Conservation (phyloP, 1,140 invertebrate species). For the Papilio dardanus region DNA sequence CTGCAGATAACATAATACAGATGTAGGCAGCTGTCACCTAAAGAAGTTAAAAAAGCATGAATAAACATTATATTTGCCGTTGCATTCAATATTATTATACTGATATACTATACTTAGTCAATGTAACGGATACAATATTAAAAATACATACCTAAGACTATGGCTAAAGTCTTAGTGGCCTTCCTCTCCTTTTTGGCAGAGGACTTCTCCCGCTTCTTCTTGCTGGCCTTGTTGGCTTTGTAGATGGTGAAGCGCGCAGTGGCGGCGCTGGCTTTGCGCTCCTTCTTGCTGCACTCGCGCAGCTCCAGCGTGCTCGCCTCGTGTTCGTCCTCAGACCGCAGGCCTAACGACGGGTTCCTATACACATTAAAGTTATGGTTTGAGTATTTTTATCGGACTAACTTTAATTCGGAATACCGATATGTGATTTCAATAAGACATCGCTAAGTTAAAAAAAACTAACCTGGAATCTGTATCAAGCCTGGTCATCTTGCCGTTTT, state of each 20-base stretch:
- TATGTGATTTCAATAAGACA: too few species aligned
- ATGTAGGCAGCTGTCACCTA: too few species aligned
- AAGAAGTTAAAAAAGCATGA: too few species aligned
- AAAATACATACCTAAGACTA: conserved; percentile 99
- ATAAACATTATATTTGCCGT: too few species aligned
- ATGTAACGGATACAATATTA: too few species aligned
- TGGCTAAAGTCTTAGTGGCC: conserved; percentile 99
- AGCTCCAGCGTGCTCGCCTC: conserved; percentile 66
- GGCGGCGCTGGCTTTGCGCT: conserved; percentile 85
- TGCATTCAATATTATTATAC: too few species aligned
- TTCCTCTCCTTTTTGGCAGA: conserved; percentile 98
- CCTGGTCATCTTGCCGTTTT: conserved; percentile 65
- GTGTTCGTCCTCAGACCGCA: conserved; percentile 78
- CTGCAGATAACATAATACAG: too few species aligned
- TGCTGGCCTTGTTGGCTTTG: conserved; percentile 96
- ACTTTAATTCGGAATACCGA: too few species aligned
- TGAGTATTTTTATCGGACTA: too few species aligned
- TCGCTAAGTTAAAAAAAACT: conserved; percentile 11
- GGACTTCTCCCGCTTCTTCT: conserved; percentile 96
- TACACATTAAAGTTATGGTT: too few species aligned
- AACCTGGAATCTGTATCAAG: conserved; percentile 66
- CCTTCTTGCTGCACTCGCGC: conserved; percentile 84
- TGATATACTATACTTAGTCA: too few species aligned
- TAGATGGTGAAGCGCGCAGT: conserved; percentile 94
- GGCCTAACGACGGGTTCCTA: conserved; percentile 81